Base-by-base conservation (phyloP, 1,140 invertebrate genomes). In the Phenacoccus solenopsis region DNA sequence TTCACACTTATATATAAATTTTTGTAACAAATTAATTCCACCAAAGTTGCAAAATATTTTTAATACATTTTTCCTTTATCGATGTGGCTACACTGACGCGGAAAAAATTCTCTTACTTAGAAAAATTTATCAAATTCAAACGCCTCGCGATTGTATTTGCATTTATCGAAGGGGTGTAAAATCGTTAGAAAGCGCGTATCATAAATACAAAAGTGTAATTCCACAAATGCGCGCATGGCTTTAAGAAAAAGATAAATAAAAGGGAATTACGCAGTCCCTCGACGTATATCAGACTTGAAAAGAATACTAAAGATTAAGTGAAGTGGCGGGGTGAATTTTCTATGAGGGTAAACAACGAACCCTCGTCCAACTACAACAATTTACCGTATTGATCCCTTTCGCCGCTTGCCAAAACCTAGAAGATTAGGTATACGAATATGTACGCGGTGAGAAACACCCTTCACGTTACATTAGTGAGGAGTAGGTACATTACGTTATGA, bases 171-270 rank as follows among this genome's bases (percentile, higher is more conserved):
- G 38, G 38, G 38, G 38, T 49, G 38, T 49, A 49, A 49, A 49
- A 49, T 49, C 38, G 38, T 32, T 49, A 49, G 38, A 49, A n/a
- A 49, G 20, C 3, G 38, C 38, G 38, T 49, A 49, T 49, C 16
- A 16, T 49, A 49, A 9, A 49, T 49, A 49, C 38, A 16, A 49
- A 49, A 49, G 38, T 16, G 38, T 64, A 64, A 64, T 64, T 64
- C 20, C 22, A 22, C 59, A 64, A 64, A 64, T 64, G 59, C 59
- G 59, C 59, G 59, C 59, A 64, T 64, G 59, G 25, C 25, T 64
- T 64, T 25, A 64, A 64, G 59, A 64, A 64, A 64, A 64, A 64
- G 59, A 64, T 64, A 64, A 64, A 64, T 64, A 64, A 64, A 64
- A 64, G 59, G 59, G 59, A 64, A 64, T 64, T 64, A 64, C 59